Evolutionary conservation across 2,888 invertebrate genomes (phyloP).

Genomic region (Azorinus chamasolen): DNA sequence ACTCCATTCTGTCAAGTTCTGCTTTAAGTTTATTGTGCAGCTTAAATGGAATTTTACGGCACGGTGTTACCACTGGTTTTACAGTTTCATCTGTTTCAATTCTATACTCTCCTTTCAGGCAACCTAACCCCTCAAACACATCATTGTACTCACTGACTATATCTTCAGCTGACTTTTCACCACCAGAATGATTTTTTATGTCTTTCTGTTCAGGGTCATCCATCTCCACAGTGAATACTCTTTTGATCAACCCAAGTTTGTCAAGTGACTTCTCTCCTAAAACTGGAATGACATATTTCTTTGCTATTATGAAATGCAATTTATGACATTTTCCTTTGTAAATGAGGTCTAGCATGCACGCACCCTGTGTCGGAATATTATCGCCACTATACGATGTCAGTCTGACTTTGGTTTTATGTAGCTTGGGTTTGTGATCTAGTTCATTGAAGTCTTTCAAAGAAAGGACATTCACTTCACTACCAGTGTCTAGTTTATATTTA

Average conservation of each 20-base stretch:
- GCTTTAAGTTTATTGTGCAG: constrained; percentile 48
- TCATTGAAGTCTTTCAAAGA: constrained; percentile 22
- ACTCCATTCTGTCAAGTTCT: too few relatives aligned
- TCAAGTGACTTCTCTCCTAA: constrained; percentile 35
- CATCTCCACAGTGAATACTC: too few relatives aligned
- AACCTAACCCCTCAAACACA: constrained; percentile 51
- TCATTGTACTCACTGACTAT: constrained; percentile 24
- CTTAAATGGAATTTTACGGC: constrained; percentile 52
- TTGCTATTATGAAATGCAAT: constrained; percentile 32
- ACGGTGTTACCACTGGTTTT: constrained; percentile 52
- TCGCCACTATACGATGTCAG: constrained; percentile 49
- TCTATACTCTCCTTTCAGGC: constrained; percentile 24
- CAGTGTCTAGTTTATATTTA: constrained; percentile 50
- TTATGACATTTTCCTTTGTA: too few relatives aligned
- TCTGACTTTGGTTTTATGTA: constrained; percentile 16
- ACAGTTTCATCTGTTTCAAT: constrained; percentile 44
- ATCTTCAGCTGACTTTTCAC: too few relatives aligned
- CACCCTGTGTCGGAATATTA: too few relatives aligned
- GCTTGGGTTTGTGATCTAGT: constrained; percentile 31
- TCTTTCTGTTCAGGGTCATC: too few relatives aligned
- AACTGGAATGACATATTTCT: too few relatives aligned
- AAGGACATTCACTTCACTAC: constrained; percentile 49
- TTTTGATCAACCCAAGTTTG: constrained; percentile 19
- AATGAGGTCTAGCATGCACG: too few relatives aligned
- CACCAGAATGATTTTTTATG: too few relatives aligned